Evolutionary conservation across 2,113 vertebrate species (phyloP).

Genomic region (Myiozetetes cayanensis): DNA sequence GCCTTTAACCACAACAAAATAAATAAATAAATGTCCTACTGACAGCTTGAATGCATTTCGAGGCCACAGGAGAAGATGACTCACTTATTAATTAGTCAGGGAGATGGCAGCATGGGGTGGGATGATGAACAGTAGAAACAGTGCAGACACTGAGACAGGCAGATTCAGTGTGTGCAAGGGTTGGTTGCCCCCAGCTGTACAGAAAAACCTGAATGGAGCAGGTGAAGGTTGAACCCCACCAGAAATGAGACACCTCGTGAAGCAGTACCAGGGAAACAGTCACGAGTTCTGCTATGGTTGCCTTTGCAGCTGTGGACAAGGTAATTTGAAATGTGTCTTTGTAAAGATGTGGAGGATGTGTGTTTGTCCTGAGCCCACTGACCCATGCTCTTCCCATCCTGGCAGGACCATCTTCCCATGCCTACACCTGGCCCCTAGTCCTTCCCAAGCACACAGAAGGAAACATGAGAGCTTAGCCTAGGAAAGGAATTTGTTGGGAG

Average conservation of each 20-base stretch:
- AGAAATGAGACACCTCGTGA: rapidly evolving
- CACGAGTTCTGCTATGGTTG: neutral
- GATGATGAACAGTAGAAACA: neutral
- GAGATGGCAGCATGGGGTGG: neutral
- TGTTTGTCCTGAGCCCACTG: neutral
- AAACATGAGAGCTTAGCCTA: neutral
- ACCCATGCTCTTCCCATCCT: neutral
- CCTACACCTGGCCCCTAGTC: neutral
- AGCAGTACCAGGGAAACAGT: neutral
- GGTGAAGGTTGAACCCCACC: neutral
- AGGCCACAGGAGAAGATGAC: constrained; percentile 21
- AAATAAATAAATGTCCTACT: constrained; percentile 27
- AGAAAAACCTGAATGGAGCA: rapidly evolving
- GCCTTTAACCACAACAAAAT: constrained; percentile 27
- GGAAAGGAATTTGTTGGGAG: rapidly evolving
- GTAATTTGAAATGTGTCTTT: neutral
- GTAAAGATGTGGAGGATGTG: rapidly evolving
- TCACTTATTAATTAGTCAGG: constrained; percentile 47
- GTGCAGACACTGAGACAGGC: neutral
- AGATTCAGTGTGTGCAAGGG: rapidly evolving
- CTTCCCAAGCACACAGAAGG: neutral
- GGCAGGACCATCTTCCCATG: neutral
- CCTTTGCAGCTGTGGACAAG: neutral
- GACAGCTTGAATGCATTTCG: constrained; percentile 7
- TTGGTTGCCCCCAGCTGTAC: neutral